These are phyloP conservation scores for Cydia strobilella DNA, from an alignment of 1,140 invertebrate species.

Conservation along the genomic window DNA sequence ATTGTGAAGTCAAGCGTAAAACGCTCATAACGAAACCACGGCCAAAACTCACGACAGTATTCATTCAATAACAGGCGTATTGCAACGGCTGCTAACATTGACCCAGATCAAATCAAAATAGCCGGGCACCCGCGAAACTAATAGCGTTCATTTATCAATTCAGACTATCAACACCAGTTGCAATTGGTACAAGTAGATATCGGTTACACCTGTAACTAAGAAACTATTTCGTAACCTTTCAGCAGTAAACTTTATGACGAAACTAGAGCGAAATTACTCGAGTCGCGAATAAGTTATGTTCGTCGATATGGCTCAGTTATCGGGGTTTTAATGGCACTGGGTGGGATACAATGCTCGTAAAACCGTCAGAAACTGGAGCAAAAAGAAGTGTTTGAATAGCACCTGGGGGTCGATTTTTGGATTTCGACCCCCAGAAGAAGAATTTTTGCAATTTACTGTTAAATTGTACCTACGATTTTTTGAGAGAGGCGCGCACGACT, in stretches of 20 bases:
- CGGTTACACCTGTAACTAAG: constrained; percentile 5
- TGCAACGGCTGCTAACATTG: constrained; percentile 26
- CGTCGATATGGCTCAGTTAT: neutral
- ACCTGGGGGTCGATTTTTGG: too few relatives aligned
- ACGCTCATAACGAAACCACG: neutral
- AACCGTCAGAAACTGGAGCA: too few relatives aligned
- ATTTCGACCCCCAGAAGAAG: too few relatives aligned
- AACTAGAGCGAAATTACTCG: neutral
- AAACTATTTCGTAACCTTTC: neutral
- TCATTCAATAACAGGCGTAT: constrained; percentile 4
- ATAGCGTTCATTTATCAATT: constrained; percentile 31
- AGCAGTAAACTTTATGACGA: neutral
- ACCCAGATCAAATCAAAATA: constrained; percentile 32
- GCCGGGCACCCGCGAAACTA: constrained; percentile 20
- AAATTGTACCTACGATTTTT: too few relatives aligned
- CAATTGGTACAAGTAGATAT: constrained; percentile 14
- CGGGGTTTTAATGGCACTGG: too few relatives aligned
- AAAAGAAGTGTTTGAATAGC: too few relatives aligned
- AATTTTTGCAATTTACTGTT: too few relatives aligned
- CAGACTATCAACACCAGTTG: constrained; percentile 18
- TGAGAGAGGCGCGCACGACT: too few relatives aligned
- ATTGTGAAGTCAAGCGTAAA: constrained; percentile 1
- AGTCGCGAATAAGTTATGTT: constrained; percentile 11
- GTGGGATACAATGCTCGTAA: too few relatives aligned
- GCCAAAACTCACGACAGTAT: neutral